phyloP scores from a whole-genome alignment of 1,140 invertebrate genomes.

The Phocides pigmalion region DNA sequence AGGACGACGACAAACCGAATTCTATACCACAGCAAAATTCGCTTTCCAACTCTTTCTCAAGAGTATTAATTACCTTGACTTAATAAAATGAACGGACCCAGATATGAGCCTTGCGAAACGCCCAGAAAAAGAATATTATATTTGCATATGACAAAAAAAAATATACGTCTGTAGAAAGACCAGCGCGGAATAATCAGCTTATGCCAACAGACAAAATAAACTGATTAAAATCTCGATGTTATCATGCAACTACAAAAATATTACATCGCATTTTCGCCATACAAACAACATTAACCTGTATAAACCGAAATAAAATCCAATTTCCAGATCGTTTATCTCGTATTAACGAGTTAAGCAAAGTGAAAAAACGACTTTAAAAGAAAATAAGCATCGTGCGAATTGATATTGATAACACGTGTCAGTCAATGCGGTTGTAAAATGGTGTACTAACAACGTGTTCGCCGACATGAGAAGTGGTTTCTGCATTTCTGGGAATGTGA shows the following conservation, averaged over 20 bases:
- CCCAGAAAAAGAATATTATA: neutral
- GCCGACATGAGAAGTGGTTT: neutral
- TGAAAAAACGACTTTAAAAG: slow-evolving; percentile 9
- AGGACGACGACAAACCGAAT: too few relatives aligned
- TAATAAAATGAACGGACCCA: neutral
- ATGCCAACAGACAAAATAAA: slow-evolving; percentile 2
- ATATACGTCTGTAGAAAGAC: neutral
- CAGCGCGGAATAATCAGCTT: neutral
- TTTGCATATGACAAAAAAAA: neutral
- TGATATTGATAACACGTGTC: slow-evolving; percentile 11
- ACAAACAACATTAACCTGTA: slow-evolving; percentile 8
- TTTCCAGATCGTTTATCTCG: slow-evolving; percentile 4
- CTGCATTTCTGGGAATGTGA: neutral
- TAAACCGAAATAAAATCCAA: slow-evolving; percentile 7
- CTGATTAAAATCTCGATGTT: slow-evolving; percentile 5
- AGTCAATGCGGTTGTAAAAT: slow-evolving; percentile 5
- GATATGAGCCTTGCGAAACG: neutral
- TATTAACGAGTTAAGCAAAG: neutral
- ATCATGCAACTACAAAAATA: slow-evolving; percentile 3
- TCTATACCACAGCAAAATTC: neutral
- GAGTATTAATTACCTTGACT: neutral
- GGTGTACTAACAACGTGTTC: neutral
- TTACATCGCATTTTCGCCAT: neutral
- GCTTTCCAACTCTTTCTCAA: too few relatives aligned
- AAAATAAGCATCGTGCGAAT: slow-evolving; percentile 14